These are phyloP conservation scores for Chymomyza fuscimana DNA, from an alignment of 2,888 invertebrate species.

Conservation along the genomic window DNA sequence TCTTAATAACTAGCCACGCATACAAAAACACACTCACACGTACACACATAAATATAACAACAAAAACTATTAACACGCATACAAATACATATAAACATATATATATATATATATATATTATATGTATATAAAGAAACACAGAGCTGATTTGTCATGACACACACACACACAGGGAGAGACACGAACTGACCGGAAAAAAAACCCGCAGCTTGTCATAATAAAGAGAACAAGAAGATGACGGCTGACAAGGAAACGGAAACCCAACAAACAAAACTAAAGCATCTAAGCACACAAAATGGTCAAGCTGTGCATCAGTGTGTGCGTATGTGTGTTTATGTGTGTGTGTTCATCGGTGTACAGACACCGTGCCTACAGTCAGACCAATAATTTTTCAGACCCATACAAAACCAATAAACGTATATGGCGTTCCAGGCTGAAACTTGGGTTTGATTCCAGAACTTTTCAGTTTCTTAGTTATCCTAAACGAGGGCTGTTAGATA, in stretches of 20 bases:
- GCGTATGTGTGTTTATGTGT: not conserved
- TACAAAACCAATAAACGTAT: too few species aligned
- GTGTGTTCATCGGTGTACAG: not conserved
- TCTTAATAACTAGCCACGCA: constrained; percentile 48
- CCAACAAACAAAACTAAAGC: constrained; percentile 32
- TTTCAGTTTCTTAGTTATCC: too few species aligned
- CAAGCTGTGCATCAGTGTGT: not conserved
- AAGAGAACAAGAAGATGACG: constrained; percentile 16
- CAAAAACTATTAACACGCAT: constrained; percentile 62
- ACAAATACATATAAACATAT: constrained; percentile 28
- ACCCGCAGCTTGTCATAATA: constrained; percentile 74
- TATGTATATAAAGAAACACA: constrained; percentile 25
- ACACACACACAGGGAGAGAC: not conserved
- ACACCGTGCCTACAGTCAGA: too few species aligned
- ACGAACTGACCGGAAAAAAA: constrained; percentile 30
- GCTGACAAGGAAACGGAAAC: constrained; percentile 46
- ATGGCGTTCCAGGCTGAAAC: too few species aligned
- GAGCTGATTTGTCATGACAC: constrained; percentile 51
- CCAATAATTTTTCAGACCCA: too few species aligned
- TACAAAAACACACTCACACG: not conserved
- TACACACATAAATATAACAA: constrained; percentile 57
- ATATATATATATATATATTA: not conserved
- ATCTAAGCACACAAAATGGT: constrained; percentile 29
- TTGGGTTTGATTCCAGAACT: too few species aligned
- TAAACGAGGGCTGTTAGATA: too few species aligned